phyloP scores from a whole-genome alignment of 92 coral and sea anemone species.

The Pocillopora meandrina region DNA sequence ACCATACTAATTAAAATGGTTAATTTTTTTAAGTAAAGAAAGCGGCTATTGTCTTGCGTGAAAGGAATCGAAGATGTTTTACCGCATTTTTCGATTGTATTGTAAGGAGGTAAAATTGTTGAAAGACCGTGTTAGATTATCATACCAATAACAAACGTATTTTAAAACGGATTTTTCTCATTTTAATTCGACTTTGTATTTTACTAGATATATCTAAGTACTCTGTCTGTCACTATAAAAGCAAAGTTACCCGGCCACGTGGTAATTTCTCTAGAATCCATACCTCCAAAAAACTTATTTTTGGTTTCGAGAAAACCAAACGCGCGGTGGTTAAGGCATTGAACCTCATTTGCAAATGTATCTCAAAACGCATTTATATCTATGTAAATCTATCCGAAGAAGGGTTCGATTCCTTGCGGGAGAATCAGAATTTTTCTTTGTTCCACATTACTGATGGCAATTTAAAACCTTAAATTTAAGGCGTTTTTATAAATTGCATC shows the following conservation, averaged over 20 bases:
- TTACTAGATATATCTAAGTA: neutral
- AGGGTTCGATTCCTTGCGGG: too few species aligned
- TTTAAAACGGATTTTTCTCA: neutral
- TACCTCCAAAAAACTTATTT: too few species aligned
- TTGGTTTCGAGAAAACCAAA: too few species aligned
- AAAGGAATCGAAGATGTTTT: neutral
- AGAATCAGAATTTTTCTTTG: too few species aligned
- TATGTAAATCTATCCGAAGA: too few species aligned
- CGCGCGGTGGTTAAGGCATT: too few species aligned
- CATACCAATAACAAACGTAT: neutral
- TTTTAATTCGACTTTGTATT: neutral
- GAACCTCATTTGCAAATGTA: too few species aligned
- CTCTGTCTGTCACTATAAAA: neutral
- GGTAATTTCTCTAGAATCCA: neutral
- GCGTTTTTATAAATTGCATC: too few species aligned
- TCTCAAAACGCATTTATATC: too few species aligned
- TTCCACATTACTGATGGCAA: too few species aligned
- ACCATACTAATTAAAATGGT: neutral
- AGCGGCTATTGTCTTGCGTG: neutral
- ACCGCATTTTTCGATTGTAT: neutral
- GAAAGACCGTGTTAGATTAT: neutral
- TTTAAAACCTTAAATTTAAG: too few species aligned
- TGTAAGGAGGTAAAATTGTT: neutral
- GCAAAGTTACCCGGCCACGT: neutral
- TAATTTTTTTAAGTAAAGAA: slow-evolving; percentile 5